Conservation (phyloP, 2,888 invertebrate genomes). For the Hesperia comma region DNA sequence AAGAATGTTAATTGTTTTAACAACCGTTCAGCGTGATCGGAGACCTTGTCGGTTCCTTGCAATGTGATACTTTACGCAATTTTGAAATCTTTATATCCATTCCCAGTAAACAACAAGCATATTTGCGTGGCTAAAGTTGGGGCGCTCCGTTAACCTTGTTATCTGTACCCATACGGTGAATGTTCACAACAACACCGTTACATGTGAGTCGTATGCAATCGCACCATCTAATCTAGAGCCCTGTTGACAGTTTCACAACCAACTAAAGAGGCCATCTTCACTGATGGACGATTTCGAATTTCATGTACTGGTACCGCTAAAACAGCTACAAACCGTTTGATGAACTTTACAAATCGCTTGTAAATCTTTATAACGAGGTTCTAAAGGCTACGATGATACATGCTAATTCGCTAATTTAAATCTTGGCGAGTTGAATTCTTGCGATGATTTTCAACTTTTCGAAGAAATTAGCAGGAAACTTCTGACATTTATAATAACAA, state of each 20-base stretch:
- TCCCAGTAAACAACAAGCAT: constrained; percentile 26
- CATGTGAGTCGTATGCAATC: constrained; percentile 58
- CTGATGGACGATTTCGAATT: constrained; percentile 16
- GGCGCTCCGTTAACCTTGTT: constrained; percentile 70
- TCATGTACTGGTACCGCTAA: neutral
- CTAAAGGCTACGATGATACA: too few species aligned
- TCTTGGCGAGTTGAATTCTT: too few species aligned
- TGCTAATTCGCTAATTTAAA: too few species aligned
- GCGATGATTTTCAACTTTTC: too few species aligned
- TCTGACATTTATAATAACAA: too few species aligned
- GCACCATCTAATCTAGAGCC: constrained; percentile 48
- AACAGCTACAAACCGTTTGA: neutral
- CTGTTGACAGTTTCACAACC: constrained; percentile 41
- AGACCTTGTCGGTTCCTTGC: neutral
- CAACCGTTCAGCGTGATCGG: neutral
- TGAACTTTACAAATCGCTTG: neutral
- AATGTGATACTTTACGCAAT: constrained; percentile 13
- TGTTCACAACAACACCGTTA: constrained; percentile 62
- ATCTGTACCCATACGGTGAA: constrained; percentile 59
- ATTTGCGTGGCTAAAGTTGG: constrained; percentile 58
- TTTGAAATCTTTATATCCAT: neutral
- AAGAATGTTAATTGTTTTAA: constrained; percentile 30
- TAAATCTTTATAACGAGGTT: too few species aligned
- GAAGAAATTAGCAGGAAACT: too few species aligned
- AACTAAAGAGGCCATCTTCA: constrained; percentile 15